Evolutionary conservation across 1,140 invertebrate species (phyloP), one percentile per base, ranked within the genome.

Genomic region (Arctopsyche grandis): DNA sequence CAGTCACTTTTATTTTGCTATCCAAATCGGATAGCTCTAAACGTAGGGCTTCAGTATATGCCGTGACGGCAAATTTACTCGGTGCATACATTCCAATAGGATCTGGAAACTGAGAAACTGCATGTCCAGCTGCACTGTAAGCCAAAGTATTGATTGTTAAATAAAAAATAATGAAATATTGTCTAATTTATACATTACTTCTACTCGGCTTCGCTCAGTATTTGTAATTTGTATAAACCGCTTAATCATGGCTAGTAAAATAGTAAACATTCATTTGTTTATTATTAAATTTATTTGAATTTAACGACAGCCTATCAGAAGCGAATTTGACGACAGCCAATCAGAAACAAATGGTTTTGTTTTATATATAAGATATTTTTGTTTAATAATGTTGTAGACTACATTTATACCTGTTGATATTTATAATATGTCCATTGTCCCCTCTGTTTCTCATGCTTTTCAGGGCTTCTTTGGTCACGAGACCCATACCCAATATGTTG

Each of bases 31-130:
- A 84, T 19, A 96, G 87, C 85, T 96, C 94, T 46, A 90, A 89
- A 44, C 91, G 85, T 9, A 94, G 83, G 0, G 91, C 89, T 75
- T 92, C 89, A 0, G 90, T 90, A 77, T 95, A 85, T 0, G 91
- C 92, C 0, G 90, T 93, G 0, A 95, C 84, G 0, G 92, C 93
- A 86, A 90, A 90, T 88, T 95, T 95, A 16, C 91, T 91, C 12
- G 91, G 89, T 0, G 89, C 78, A 84, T 95, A 95, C 48, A 93
- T 84, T 66, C 86, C 87, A 4, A 44, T 63, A 4, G 29, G 52
- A 43, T 43, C 43, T 0, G 14, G 22, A 26, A 43, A 56, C 24
- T 74, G 12, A 24, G 9, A 56, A 16, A 63, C 24, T n/a, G 19
- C 19, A 48, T 76, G 74, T 43, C 74, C 74, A 9, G 56, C 24